Evolutionary conservation across 2,797 vertebrate species (phyloP).

Genomic region (Leuciscus waleckii): DNA sequence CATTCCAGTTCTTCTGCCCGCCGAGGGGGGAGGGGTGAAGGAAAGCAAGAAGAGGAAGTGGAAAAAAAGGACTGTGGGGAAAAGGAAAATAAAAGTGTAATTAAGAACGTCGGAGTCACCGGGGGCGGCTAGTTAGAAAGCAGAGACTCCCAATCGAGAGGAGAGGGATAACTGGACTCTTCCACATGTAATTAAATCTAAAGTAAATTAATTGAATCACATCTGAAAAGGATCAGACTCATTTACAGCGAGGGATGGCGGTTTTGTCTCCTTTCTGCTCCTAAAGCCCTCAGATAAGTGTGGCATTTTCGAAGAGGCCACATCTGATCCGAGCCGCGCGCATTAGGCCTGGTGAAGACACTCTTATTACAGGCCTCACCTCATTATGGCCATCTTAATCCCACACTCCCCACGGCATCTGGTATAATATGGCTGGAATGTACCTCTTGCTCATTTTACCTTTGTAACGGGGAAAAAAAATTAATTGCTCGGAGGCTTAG

Average conservation of each 20-base stretch:
- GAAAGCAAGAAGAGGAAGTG: conserved; percentile 64
- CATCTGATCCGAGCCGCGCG: conserved; percentile 62
- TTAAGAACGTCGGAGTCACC: conserved; percentile 80
- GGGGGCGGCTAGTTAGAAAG: conserved; percentile 80
- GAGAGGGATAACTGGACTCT: conserved; percentile 81
- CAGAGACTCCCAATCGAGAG: conserved; percentile 76
- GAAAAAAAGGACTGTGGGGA: conserved; percentile 67
- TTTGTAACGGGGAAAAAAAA: conserved; percentile 61
- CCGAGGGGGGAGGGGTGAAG: conserved; percentile 51
- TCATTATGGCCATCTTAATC: conserved; percentile 85
- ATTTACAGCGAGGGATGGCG: conserved; percentile 70
- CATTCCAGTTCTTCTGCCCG: conserved; percentile 31
- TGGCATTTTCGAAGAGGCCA: conserved; percentile 68
- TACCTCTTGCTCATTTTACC: conserved; percentile 78
- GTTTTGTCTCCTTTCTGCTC: conserved; percentile 70
- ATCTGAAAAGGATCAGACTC: conserved; percentile 83
- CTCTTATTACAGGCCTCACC: conserved; percentile 83
- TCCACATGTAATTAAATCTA: conserved; percentile 85
- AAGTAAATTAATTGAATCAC: conserved; percentile 86
- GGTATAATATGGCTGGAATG: conserved; percentile 79
- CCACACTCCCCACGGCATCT: conserved; percentile 76
- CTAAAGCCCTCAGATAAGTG: conserved; percentile 77
- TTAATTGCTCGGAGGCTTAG: conserved; percentile 76
- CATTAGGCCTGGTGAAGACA: conserved; percentile 77
- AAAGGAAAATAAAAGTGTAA: conserved; percentile 81